These are phyloP conservation scores for Ligdia adustata DNA, from an alignment of 2,888 invertebrate genomes.

Conservation along the genomic window DNA sequence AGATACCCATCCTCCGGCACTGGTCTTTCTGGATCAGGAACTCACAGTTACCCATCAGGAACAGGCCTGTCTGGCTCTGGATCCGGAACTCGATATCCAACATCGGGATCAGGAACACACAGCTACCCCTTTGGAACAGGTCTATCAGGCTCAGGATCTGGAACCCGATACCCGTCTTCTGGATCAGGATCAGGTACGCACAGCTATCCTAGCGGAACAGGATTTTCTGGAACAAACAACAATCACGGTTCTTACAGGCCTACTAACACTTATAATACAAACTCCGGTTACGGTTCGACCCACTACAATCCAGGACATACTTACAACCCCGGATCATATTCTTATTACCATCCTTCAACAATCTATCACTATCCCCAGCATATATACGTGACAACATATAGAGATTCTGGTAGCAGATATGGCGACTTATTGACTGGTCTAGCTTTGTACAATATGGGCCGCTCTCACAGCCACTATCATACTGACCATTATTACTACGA, in stretches of 20 bases:
- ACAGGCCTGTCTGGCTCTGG: conserved; percentile 34
- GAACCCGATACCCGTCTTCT: conserved; percentile 11
- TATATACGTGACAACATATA: conserved; percentile 66
- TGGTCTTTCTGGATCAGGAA: conserved; percentile 38
- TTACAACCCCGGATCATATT: conserved; percentile 21
- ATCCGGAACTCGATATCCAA: conserved; percentile 20
- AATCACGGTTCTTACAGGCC: conserved; percentile 28
- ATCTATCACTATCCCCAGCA: conserved; percentile 67
- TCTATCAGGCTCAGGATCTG: conserved; percentile 30
- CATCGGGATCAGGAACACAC: conserved; percentile 19
- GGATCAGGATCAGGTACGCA: conserved; percentile 17
- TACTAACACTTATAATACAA: conserved; percentile 34
- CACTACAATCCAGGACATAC: conserved; percentile 12
- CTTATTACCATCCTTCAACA: conserved; percentile 31
- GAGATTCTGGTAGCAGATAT: conserved; percentile 68
- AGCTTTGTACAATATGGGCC: conserved; percentile 70
- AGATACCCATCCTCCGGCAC: conserved; percentile 34
- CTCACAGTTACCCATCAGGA: conserved; percentile 24
- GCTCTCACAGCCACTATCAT: conserved; percentile 63
- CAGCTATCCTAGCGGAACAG: conserved; percentile 19
- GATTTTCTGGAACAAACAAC: conserved; percentile 19
- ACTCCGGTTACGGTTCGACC: conserved; percentile 27
- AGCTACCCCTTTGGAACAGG: conserved; percentile 38
- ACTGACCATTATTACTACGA: conserved; percentile 66
- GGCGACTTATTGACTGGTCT: conserved; percentile 69